Base-by-base conservation (phyloP, 2,113 vertebrate genomes). In the Amblyopsis rosae region DNA sequence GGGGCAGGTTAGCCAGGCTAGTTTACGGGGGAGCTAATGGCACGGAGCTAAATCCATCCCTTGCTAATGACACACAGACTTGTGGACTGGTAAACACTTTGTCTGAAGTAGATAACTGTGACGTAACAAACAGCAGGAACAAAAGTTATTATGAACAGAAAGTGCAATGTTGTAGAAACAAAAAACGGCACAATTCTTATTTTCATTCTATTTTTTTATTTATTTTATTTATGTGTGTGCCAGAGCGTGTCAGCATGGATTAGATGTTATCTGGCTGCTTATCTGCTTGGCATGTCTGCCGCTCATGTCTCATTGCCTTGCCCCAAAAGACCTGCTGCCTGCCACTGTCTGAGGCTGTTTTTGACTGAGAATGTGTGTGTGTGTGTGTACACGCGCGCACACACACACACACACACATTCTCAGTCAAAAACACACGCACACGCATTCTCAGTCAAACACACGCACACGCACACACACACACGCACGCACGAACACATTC, bases 201-300 rank as follows among this genome's bases (percentile, higher is more conserved):
- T 26, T 26, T 26, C 2, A 26, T 26, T 26, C 26, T 26, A 3
- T 26, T 26, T 26, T n/a, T 26, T 2, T 26, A 26, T 26, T 26
- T 26, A 26, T 26, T 26, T 26, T 26, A 26, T 26, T 26, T 26
- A 26, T 26, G 26, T 26, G 19, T 32, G 16, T 32, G 53, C 35
- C 11, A 19, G 35, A 66, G 53, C 9, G 10, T 7, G 33, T 68
- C 70, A 56, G 69, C 47, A 7, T 47, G 60, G 59, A 72, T 70
- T 6, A 55, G 65, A 50, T 69, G 66, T 62, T 59, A 26, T 61
- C 45, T 79, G 46, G 70, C 68, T 72, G 78, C 69, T 68, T 69
- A 53, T 67, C 63, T 55, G 66, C 1, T 8, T 70, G 60, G 50
- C 57, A 58, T 45, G 68, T 32, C 59, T 67, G 65, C 51, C 53